Conservation (phyloP, 2,888 invertebrate species). For the Parnassius orleans region DNA sequence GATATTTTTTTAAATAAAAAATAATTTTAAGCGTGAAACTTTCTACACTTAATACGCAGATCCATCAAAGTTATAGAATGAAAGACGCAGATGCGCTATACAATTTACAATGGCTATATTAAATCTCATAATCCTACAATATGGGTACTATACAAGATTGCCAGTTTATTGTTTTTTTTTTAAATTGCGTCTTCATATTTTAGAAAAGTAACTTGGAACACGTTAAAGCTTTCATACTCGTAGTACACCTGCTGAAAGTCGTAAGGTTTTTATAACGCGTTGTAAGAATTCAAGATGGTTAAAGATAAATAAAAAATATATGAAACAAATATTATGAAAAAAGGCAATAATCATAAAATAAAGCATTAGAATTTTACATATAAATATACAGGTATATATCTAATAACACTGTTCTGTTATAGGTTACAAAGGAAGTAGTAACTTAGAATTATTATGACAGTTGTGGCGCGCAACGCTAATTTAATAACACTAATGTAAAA, state of each 20-base stretch:
- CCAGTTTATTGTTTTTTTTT: constrained; percentile 56
- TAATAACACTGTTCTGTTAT: too few species aligned
- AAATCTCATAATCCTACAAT: constrained; percentile 46
- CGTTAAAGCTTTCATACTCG: constrained; percentile 47
- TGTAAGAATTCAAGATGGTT: constrained; percentile 4
- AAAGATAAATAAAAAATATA: not conserved
- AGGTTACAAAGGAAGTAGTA: too few species aligned
- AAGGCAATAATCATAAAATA: too few species aligned
- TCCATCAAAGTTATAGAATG: not conserved
- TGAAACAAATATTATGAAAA: too few species aligned
- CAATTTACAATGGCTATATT: constrained; percentile 46
- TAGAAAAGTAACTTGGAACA: constrained; percentile 51
- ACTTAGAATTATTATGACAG: too few species aligned
- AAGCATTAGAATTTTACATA: too few species aligned
- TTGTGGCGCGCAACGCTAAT: not conserved
- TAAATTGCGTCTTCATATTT: constrained; percentile 53
- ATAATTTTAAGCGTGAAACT: too few species aligned
- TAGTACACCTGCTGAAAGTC: constrained; percentile 39
- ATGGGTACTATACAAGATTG: constrained; percentile 33
- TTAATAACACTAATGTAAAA: not conserved
- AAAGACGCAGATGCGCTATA: constrained; percentile 28
- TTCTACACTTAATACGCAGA: too few species aligned
- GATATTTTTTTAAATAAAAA: too few species aligned
- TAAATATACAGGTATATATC: too few species aligned
- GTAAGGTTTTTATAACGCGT: constrained; percentile 19